Percentiles rank a stretch among this genome's conserved stretches.
phyloP scores from a whole-genome alignment of 2,113 vertebrate genomes.

The Verasper variegatus region DNA sequence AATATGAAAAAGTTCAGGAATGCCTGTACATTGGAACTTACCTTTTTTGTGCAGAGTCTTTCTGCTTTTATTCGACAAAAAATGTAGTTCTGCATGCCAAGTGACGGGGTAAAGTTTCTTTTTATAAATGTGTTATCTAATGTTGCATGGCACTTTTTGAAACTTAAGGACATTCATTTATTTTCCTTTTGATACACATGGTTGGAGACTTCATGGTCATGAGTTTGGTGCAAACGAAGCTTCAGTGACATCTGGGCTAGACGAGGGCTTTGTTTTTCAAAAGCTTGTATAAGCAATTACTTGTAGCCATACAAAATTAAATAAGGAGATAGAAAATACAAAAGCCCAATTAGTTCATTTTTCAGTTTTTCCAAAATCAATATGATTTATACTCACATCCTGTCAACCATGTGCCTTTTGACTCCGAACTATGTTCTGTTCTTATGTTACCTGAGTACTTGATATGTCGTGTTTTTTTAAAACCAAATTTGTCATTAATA shows the following conservation, averaged over 20 bases:
- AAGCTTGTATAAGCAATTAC: neutral
- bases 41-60: conserved; percentile 34
- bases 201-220: neutral
- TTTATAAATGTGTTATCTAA: neutral
- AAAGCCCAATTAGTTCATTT: neutral
- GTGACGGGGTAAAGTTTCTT: neutral
- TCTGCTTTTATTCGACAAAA: conserved; percentile 15
- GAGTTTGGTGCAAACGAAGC: neutral
- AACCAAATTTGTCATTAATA: too few relatives aligned
- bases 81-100: conserved; percentile 11
- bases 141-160: neutral
- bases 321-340: neutral
- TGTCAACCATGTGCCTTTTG: too few relatives aligned
- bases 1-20: conserved; percentile 36
- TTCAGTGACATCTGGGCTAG: neutral
- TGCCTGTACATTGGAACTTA: conserved; percentile 26
- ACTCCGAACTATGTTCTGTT: too few relatives aligned
- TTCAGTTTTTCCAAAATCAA: too few relatives aligned
- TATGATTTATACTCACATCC: too few relatives aligned
- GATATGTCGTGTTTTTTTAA: too few relatives aligned
- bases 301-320: neutral
- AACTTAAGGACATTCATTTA: neutral
- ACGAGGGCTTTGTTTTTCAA: neutral
- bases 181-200: neutral
- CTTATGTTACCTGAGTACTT: too few relatives aligned